Conservation (phyloP, 2,797 vertebrate genomes). For the Steatocranus sp. region DNA sequence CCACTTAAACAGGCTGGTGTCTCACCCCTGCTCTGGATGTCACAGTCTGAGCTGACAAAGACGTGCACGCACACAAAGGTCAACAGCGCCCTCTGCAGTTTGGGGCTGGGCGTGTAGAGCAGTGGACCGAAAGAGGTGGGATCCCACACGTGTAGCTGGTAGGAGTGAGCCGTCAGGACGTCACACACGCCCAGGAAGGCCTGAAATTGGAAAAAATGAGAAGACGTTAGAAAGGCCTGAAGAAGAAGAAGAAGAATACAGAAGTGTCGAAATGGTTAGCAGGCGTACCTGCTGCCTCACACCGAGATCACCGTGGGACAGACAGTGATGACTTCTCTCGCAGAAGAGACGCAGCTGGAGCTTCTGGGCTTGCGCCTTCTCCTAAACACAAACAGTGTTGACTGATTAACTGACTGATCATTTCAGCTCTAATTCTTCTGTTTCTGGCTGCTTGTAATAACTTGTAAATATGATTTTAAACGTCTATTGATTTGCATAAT, state of each 20-base stretch:
- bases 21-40: conserved; percentile 69
- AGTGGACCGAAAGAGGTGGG: conserved; percentile 54
- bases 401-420: neutral
- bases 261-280: neutral
- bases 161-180: conserved; percentile 82
- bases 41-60: conserved; percentile 71
- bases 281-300: conserved; percentile 80
- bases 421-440: neutral
- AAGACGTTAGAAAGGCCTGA: fast-evolving
- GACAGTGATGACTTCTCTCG: conserved; percentile 73
- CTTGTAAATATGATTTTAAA: neutral
- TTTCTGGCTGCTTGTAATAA: neutral
- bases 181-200: conserved; percentile 86
- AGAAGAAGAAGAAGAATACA: neutral
- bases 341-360: conserved; percentile 77
- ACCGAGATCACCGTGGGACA: conserved; percentile 72
- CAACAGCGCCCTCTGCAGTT: conserved; percentile 84
- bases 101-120: conserved; percentile 77
- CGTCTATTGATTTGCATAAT: neutral
- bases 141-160: conserved; percentile 76
- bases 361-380: conserved; percentile 72
- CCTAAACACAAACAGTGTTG: conserved; percentile 62
- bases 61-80: conserved; percentile 76
- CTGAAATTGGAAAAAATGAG: conserved; percentile 39
- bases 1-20: neutral